Evolutionary conservation across 2,888 invertebrate species (phyloP), one percentile per base, ranked within the genome.

Genomic region (Nemotelus nigrinus): DNA sequence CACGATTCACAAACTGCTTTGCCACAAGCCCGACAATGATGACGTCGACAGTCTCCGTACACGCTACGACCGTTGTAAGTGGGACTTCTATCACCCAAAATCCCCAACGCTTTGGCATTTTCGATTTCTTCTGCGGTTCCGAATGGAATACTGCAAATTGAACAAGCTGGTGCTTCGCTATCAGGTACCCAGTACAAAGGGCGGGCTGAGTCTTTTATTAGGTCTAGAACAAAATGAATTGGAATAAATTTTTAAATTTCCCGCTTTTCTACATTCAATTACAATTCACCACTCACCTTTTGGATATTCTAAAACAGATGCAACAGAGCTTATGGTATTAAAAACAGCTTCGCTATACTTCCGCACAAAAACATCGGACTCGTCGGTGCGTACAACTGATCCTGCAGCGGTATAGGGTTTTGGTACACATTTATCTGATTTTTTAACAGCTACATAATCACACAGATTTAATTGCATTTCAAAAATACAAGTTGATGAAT

Each of bases 111-210:
- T 78, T 83, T 83, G 43, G 83, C 83, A 78, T 84, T 80, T 50
- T 89, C 87, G 39, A 87, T 82, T 78, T 88, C 86, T 77, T 87
- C 86, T 41, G 87, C 86, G 2, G 86, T 84, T 4, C 89, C 89
- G 84, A 95, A 94, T 44, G 86, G 85, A 47, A 86, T 84, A 45
- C 89, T 86, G 84, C 95, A 95, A 8, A 92, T 90, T 79, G 87
- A 88, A 84, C 95, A 95, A 76, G 87, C 85, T 41, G 88, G 88
- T 72, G 93, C 91, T 82, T 93, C 91, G 3, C 89, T 89, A 85
- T 95, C 95, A 0, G 94, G 93, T 50, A 92, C 90, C 95, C 95
- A 95, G 85, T 95, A 95, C 0, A 90, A 87, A 0, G 95, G 95
- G 57, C 94, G 88, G 3, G 92, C 93, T 3, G 92, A 89, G 81